Percentiles rank a stretch among this genome's conserved stretches.
phyloP scores from a whole-genome alignment of 2,113 vertebrate species.

The Pao palembangensis region DNA sequence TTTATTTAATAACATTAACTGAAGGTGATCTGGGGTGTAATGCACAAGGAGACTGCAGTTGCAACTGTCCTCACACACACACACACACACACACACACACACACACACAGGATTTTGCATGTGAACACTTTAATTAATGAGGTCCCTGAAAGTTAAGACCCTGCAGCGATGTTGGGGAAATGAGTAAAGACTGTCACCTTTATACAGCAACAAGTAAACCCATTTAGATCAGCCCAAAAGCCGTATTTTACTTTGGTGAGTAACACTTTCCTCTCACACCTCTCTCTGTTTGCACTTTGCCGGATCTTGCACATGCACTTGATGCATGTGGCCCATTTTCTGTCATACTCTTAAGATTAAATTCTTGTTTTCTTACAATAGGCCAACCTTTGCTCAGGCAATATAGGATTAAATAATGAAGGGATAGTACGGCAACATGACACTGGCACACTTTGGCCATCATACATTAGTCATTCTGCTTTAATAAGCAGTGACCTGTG shows the following conservation, averaged over 20 bases:
- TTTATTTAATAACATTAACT: neutral
- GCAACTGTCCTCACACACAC: neutral
- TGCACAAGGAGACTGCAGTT: conserved; percentile 3
- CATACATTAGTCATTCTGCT: conserved; percentile 1
- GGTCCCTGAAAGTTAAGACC: conserved; percentile 44
- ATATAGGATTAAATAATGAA: too few relatives aligned
- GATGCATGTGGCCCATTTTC: conserved; percentile 4
- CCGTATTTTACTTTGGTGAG: conserved; percentile 40
- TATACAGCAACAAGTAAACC: conserved; percentile 69
- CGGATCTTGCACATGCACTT: conserved; percentile 41
- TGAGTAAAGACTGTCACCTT: conserved; percentile 54
- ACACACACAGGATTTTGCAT: conserved; percentile 23
- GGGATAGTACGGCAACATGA: too few relatives aligned
- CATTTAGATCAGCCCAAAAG: conserved; percentile 66
- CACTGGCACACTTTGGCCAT: conserved; percentile 10
- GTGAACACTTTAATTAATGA: conserved; percentile 56
- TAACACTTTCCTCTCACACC: conserved; percentile 6
- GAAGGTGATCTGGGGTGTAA: too few relatives aligned
- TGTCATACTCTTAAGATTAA: neutral
- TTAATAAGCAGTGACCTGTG: conserved; percentile 9
- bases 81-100: neutral
- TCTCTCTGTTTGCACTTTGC: conserved; percentile 1
- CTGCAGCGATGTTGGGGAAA: conserved; percentile 40
- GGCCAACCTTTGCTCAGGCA: too few relatives aligned
- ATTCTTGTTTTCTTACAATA: too few relatives aligned